Evolutionary conservation across 2,113 vertebrate species (phyloP), one percentile per base, ranked within the genome.

Genomic region (Corydoras sp.): DNA sequence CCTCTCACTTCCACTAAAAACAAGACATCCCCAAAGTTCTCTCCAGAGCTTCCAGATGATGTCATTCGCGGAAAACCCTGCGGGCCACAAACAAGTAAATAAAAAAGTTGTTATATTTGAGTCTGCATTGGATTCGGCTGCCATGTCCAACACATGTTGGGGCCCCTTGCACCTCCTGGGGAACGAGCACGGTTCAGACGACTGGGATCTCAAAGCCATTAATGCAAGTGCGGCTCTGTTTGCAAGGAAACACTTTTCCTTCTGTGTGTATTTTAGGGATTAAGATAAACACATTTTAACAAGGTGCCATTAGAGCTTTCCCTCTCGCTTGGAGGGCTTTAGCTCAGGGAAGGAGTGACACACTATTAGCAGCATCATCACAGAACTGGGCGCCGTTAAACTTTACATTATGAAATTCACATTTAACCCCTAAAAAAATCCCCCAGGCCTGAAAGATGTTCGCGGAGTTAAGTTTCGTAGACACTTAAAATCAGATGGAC

Each of bases 231-330:
- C 58, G 11, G 55, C 50, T 61, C 58, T 76, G 74, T 62, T 81
- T 89, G 85, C 86, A 88, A 88, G 88, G 88, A 90, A 90, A 85
- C 85, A 88, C 87, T 88, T 86, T 85, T 82, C 84, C 82, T 78
- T 84, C 80, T 63, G 82, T 86, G 85, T 85, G 81, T 88, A 85
- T 88, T 88, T 86, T 86, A 86, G 86, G 84, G 87, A 88, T 89
- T 86, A 88, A 82, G 85, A 88, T 87, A 86, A 90, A 89, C 86
- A 88, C 78, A 80, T 84, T 81, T 83, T 86, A 88, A 88, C 89
- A 86, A 87, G 86, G 84, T 84, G 80, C 83, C 82, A 86, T 88
- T 88, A 89, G 86, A 70, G 77, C 80, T 86, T 86, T 81, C 83
- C 79, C 79, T 83, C 77, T 69, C 79, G 61, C 79, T 43, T 73